Evolutionary conservation across 2,797 vertebrate species (phyloP).

Genomic region (Sus cebifrons): DNA sequence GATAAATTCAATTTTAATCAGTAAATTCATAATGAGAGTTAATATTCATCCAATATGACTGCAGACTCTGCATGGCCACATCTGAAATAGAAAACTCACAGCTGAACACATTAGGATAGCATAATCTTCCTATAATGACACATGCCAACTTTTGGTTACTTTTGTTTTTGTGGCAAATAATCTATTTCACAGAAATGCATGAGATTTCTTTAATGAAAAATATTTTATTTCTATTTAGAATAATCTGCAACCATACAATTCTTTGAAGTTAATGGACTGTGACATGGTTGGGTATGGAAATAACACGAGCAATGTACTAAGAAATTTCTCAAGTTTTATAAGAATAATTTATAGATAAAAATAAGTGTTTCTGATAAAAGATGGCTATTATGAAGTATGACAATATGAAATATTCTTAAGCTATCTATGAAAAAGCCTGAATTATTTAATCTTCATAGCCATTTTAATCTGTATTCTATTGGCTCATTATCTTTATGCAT

Average conservation of each 20-base stretch:
- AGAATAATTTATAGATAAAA: neutral
- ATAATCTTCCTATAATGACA: neutral
- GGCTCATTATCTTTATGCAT: neutral
- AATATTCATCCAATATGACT: neutral
- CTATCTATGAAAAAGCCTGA: neutral
- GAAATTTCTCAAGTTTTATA: neutral
- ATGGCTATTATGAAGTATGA: neutral
- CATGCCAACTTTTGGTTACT: neutral
- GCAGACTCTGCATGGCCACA: neutral
- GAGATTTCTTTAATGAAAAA: neutral
- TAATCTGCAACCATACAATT: neutral
- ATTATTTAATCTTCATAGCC: neutral
- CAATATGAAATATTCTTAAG: neutral
- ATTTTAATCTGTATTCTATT: neutral
- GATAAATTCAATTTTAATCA: neutral
- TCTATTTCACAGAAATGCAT: neutral
- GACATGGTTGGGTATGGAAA: neutral
- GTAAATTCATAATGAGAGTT: neutral
- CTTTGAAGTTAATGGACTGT: neutral
- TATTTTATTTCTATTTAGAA: neutral
- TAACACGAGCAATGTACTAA: neutral
- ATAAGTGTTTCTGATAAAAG: neutral
- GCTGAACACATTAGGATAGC: neutral
- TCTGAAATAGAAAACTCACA: neutral
- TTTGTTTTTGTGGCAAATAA: neutral